Evolutionary conservation across 2,888 invertebrate genomes (phyloP).

Genomic region (Bugula neritina): DNA sequence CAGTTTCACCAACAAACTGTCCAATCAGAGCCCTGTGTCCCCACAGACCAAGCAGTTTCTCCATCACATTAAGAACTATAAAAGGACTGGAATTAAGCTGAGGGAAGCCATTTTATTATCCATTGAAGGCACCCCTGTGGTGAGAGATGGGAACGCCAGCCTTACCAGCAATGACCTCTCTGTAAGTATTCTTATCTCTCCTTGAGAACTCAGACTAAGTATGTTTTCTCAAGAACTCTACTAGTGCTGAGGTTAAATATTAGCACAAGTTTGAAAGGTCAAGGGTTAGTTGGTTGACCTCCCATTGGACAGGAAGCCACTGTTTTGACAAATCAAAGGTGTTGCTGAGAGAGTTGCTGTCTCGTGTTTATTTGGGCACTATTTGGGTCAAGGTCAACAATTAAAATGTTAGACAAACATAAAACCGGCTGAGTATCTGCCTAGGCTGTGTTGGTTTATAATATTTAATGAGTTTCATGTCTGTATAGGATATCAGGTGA

Average conservation of each 20-base stretch:
- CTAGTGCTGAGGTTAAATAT: neutral
- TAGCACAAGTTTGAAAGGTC: neutral
- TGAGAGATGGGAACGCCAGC: neutral
- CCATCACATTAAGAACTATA: constrained; percentile 3
- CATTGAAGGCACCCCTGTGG: neutral
- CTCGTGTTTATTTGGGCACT: too few species aligned
- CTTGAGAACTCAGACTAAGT: too few species aligned
- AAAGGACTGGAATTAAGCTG: constrained; percentile 11
- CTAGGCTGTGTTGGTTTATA: too few species aligned
- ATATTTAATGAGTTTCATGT: too few species aligned
- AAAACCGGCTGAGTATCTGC: too few species aligned
- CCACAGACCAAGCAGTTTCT: constrained; percentile 8
- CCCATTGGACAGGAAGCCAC: neutral
- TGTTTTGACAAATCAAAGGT: neutral
- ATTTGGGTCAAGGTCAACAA: too few species aligned
- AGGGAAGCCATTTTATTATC: constrained; percentile 14
- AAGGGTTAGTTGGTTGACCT: too few species aligned
- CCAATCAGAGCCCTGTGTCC: neutral
- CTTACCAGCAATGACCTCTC: neutral
- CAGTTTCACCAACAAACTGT: neutral
- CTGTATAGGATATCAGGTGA: too few species aligned
- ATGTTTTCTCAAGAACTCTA: too few species aligned
- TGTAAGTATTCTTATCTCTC: neutral
- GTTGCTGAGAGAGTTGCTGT: neutral
- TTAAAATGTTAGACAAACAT: neutral